phyloP scores from a whole-genome alignment of 2,797 vertebrate genomes.

The Cirrhinus molitorella region DNA sequence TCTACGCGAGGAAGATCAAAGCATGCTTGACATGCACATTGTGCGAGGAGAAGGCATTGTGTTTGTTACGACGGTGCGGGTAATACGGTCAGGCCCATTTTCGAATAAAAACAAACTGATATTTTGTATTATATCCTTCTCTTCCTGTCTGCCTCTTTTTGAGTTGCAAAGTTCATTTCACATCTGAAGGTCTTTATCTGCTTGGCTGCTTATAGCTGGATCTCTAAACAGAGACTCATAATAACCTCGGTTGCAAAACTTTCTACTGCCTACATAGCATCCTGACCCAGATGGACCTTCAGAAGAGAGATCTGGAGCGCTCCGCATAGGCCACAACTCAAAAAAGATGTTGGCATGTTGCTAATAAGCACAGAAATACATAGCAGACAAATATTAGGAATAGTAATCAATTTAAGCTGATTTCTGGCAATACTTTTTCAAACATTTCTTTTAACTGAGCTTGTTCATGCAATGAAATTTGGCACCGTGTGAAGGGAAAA shows the following conservation, averaged over 20 bases:
- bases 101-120: slow-evolving; percentile 24
- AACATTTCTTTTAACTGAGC: not conserved
- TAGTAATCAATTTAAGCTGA: not conserved
- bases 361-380: not conserved
- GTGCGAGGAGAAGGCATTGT: not conserved
- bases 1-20: slow-evolving; percentile 57
- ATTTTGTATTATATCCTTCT: not conserved
- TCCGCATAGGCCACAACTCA: not conserved
- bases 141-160: not conserved
- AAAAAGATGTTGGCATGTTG: not conserved
- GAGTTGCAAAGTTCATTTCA: slow-evolving; percentile 23
- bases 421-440: not conserved
- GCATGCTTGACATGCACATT: slow-evolving; percentile 28
- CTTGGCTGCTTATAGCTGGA: not conserved
- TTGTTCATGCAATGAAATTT: not conserved
- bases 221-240: slow-evolving; percentile 12
- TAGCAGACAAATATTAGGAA: not conserved
- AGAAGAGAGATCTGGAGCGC: not conserved
- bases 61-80: slow-evolving; percentile 1
- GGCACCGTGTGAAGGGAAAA: not conserved
- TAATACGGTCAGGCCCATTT: slow-evolving; percentile 16
- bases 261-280: slow-evolving; percentile 12
- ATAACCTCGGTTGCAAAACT: slow-evolving; percentile 20
- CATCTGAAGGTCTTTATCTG: slow-evolving; percentile 44
- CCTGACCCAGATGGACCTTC: slow-evolving; percentile 3